Base-by-base conservation (phyloP, 1,140 invertebrate species). In the Anoplophora glabripennis region DNA sequence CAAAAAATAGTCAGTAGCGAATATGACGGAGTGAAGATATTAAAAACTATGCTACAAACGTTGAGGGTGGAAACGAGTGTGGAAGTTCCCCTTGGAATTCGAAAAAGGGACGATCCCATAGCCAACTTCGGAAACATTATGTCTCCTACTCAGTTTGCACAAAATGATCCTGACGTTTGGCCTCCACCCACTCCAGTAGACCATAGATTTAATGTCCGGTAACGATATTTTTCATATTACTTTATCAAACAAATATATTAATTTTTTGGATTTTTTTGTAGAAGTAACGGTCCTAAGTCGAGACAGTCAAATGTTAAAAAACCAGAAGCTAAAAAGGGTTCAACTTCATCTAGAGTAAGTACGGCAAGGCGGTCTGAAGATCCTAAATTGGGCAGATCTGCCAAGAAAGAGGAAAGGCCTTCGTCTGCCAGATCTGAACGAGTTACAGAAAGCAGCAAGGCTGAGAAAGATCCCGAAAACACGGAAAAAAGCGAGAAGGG, bases 1-100 rank as follows among this genome's bases (percentile, higher is more conserved):
- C 92, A 96, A 72, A 89, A 93, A 68, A 88, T 94, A 76, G 90
- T 98, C 68, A 86, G 84, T 21, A 81, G 86, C 46, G 96, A 98
- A 76, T 95, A 93, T 76, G 91, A 96, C 71, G 87, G 92, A 74
- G 85, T 98, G 1, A 96, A 94, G 78, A 86, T 88, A 45, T 84
- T 90, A 28, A 87, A 84, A 61, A 84, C 81, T 54, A 88, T 87
- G 8, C 75, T 94, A 54, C 65, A 74, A 52, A 64, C 64, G 1
- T 57, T 75, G 1, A 61, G 65, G 55, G 28, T 72, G 9, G 68
- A 72, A 38, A 69, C 63, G 33, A 70, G 65, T 58, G 64, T 61
- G n/a, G 72, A 75, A 54, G 48, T 70, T 11, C 74, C 74, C 12
- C 58, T 72, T 9, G 74, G 72, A 15, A 64, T 59, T 8, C 57